Percentiles rank a stretch among this genome's conserved stretches.
Evolutionary conservation across 2,113 vertebrate species (phyloP).

Genomic region (Carassius carassius): DNA sequence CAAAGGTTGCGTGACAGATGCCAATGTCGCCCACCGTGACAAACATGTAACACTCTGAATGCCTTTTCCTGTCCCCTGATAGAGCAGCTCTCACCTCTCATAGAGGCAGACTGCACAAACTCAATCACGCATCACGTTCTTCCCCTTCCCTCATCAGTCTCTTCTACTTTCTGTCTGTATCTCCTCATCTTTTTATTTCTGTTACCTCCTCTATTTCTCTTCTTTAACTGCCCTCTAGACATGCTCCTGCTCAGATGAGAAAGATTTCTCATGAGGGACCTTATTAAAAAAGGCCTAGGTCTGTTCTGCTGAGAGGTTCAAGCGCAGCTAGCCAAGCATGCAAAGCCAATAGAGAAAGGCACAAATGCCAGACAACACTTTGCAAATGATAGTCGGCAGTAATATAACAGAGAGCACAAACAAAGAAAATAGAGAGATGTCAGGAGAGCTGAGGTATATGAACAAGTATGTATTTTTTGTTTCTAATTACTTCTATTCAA

Average conservation of each 20-base stretch:
- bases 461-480: not conserved
- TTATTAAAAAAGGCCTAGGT: slow-evolving; percentile 35
- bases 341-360: slow-evolving; percentile 46
- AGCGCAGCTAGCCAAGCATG: slow-evolving; percentile 46
- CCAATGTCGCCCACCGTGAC: slow-evolving; percentile 50
- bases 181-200: slow-evolving; percentile 5
- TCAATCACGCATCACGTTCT: slow-evolving; percentile 46
- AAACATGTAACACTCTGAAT: slow-evolving; percentile 50
- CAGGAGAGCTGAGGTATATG: not conserved
- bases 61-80: slow-evolving; percentile 48
- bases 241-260: slow-evolving; percentile 35
- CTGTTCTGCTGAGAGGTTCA: slow-evolving; percentile 27
- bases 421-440: slow-evolving; percentile 32
- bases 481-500: not conserved
- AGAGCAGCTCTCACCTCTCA: slow-evolving; percentile 55
- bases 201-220: slow-evolving; percentile 35
- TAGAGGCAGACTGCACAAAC: slow-evolving; percentile 16
- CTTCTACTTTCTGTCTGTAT: not conserved
- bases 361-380: slow-evolving; percentile 45
- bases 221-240: slow-evolving; percentile 44
- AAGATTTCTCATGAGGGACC: slow-evolving; percentile 39
- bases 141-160: slow-evolving; percentile 29
- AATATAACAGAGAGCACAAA: slow-evolving; percentile 31
- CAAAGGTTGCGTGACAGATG: slow-evolving; percentile 58
- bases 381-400: slow-evolving; percentile 41